Percentiles rank a stretch among this genome's conserved stretches.
Conservation (phyloP, 1,140 invertebrate species). For the Onthophagus taurus region DNA sequence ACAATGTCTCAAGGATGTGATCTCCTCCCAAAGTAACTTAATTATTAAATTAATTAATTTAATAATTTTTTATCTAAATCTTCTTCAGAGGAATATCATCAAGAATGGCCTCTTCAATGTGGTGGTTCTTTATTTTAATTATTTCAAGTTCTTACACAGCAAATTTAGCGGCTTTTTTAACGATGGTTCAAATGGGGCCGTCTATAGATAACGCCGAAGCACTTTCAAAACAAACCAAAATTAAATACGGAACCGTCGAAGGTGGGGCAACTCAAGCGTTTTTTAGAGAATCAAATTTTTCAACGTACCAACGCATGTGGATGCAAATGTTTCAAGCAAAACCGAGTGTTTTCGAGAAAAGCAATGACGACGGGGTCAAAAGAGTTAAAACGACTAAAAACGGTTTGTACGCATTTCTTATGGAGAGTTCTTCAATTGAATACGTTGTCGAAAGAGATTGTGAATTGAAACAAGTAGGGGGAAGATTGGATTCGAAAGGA, state of each 20-base stretch:
- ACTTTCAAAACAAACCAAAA: conserved; percentile 78
- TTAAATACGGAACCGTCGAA: conserved; percentile 72
- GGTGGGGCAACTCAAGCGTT: conserved; percentile 66
- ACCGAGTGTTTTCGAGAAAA: conserved; percentile 72
- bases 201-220: conserved; percentile 85
- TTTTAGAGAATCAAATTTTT: conserved; percentile 60
- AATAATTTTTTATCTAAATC: not conserved
- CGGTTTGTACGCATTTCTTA: conserved; percentile 65
- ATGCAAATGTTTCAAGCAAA: conserved; percentile 69
- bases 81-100: conserved; percentile 56
- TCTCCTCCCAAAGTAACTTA: conserved; percentile 58
- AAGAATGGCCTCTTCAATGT: conserved; percentile 72
- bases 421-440: conserved; percentile 77
- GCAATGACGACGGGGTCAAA: conserved; percentile 75
- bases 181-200: conserved; percentile 70
- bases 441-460: conserved; percentile 70
- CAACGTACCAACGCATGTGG: conserved; percentile 58
- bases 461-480: conserved; percentile 65
- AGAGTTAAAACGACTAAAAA: conserved; percentile 62
- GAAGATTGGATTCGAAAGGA: conserved; percentile 68
- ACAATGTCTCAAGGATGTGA: conserved; percentile 72
- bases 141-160: conserved; percentile 95
- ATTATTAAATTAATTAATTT: not conserved
- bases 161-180: conserved; percentile 90
- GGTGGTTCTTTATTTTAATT: conserved; percentile 95